A percentile compares a stretch with the other conserved stretches of the same genome.
Evolutionary conservation across 2,113 vertebrate species (phyloP).

Genomic region (Myodes glareolus): DNA sequence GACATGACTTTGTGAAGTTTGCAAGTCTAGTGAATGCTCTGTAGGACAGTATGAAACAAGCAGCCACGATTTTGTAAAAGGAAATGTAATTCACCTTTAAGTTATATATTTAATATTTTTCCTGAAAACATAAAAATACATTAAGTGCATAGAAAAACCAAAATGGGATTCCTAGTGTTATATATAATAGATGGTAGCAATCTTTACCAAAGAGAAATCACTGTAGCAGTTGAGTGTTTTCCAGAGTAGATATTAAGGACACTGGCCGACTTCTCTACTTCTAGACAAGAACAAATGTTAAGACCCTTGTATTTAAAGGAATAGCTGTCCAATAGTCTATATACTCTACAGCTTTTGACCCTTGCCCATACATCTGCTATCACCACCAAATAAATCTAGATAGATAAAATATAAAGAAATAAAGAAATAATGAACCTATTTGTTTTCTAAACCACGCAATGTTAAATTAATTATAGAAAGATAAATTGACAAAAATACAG

Average conservation of each 20-base stretch:
- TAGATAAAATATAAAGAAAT: not conserved
- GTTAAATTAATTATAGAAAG: not conserved
- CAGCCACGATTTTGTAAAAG: not conserved
- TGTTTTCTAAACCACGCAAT: not conserved
- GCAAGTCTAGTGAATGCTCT: not conserved
- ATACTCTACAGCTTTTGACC: not conserved
- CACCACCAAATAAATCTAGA: not conserved
- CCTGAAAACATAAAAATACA: not conserved
- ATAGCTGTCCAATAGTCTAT: not conserved
- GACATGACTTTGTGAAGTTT: not conserved
- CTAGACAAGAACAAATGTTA: not conserved
- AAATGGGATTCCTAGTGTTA: not conserved
- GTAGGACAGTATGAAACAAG: not conserved
- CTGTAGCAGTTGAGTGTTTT: not conserved
- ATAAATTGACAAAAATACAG: too few species aligned
- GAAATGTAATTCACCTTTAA: constrained; percentile 12
- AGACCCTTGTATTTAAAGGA: not conserved
- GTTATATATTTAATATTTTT: not conserved
- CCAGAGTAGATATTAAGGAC: not conserved
- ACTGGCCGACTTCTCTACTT: not conserved
- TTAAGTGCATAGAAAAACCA: not conserved
- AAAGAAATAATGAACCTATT: not conserved
- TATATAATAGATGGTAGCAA: not conserved
- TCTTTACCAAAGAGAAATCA: not conserved
- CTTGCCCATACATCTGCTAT: rapidly evolving